A percentile compares a stretch with the other conserved stretches of the same genome.
Conservation (phyloP, 1,140 invertebrate species). For the Zaprionus camerounensis region DNA sequence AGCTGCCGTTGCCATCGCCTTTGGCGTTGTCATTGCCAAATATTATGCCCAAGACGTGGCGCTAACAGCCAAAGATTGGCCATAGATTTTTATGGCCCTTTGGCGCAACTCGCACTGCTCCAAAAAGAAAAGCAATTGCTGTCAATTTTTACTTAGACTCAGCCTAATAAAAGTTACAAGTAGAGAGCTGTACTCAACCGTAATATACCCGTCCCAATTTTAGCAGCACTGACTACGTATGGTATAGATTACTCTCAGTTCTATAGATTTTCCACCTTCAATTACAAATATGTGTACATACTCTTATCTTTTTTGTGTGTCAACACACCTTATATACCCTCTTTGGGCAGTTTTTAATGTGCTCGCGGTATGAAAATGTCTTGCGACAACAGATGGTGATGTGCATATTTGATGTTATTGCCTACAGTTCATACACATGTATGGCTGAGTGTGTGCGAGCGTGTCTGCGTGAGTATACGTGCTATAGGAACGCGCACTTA, state of each 20-base stretch:
- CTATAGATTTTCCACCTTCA: not conserved
- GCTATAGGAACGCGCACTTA: constrained; percentile 48
- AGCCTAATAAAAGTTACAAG: constrained; percentile 57
- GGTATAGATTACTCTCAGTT: not conserved
- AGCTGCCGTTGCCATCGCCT: constrained; percentile 6
- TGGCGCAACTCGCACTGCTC: constrained; percentile 50
- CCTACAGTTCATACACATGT: constrained; percentile 10
- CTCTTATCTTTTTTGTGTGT: not conserved
- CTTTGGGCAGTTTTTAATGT: not conserved
- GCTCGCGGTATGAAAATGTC: constrained; percentile 46
- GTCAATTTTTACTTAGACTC: constrained; percentile 74
- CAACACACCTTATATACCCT: not conserved
- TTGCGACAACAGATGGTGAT: constrained; percentile 71
- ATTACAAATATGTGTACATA: not conserved
- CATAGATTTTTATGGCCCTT: constrained; percentile 78
- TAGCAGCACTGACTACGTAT: not conserved
- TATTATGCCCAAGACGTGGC: constrained; percentile 66
- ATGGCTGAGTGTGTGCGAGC: not conserved
- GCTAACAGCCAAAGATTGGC: constrained; percentile 77
- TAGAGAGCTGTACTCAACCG: not conserved
- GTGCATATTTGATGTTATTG: constrained; percentile 77
- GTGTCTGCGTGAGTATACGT: constrained; percentile 9
- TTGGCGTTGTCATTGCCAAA: constrained; percentile 27
- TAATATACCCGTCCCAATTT: not conserved
- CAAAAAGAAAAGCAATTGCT: constrained; percentile 68